phyloP scores from a whole-genome alignment of 2,888 invertebrate genomes.

The Ophion ventricosus region DNA sequence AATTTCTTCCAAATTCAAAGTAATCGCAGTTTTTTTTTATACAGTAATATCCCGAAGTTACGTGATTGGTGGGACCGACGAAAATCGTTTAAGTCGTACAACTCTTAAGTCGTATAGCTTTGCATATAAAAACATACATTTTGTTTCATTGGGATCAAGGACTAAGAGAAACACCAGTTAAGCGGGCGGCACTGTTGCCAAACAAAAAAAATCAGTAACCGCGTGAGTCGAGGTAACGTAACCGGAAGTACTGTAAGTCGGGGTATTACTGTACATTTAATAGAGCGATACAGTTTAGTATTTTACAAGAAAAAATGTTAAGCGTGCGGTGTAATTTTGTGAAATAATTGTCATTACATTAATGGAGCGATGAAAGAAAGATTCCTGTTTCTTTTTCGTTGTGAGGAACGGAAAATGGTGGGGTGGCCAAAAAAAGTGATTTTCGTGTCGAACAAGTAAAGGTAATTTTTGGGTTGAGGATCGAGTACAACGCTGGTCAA shows the following conservation, averaged over 20 bases:
- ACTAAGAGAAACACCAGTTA: too few species aligned
- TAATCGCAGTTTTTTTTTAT: background rate
- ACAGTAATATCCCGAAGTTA: too few species aligned
- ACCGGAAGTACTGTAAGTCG: too few species aligned
- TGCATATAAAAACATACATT: too few species aligned
- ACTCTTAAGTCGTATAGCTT: too few species aligned
- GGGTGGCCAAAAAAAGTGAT: conserved; percentile 1
- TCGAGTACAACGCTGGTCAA: conserved; percentile 11
- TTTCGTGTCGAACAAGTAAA: conserved; percentile 31
- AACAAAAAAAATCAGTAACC: too few species aligned
- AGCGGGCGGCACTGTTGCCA: too few species aligned
- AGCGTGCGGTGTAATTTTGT: too few species aligned
- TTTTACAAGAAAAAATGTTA: background rate
- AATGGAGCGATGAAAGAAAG: background rate
- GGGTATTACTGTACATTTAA: background rate
- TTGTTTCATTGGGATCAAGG: too few species aligned
- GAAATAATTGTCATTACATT: background rate
- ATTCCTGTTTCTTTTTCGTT: background rate
- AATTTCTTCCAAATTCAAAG: background rate
- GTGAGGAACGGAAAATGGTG: background rate
- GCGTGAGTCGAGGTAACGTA: too few species aligned
- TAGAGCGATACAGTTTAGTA: background rate
- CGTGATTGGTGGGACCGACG: too few species aligned
- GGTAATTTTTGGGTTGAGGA: conserved; percentile 27
- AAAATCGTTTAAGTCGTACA: too few species aligned